Conservation (phyloP, 2,797 vertebrate species). For the Anguilla obscura region DNA sequence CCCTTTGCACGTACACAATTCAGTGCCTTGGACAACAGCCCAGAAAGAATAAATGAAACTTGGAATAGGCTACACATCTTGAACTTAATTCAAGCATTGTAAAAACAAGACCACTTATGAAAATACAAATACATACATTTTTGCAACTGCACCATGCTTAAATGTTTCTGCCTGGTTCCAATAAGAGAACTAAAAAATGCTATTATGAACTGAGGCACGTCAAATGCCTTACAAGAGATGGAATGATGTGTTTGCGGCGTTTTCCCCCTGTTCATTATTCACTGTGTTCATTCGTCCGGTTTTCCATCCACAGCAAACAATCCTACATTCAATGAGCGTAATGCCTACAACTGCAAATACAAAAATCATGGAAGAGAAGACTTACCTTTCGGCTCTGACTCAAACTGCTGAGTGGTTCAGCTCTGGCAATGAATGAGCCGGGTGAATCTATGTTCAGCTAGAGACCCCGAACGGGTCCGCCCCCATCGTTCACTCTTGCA, state of each 20-base stretch:
- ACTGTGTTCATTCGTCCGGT: not conserved
- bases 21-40: not conserved
- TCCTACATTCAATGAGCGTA: not conserved
- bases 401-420: conserved; percentile 27
- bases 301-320: not conserved
- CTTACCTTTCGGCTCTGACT: conserved; percentile 26
- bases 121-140: not conserved
- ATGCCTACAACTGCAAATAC: not conserved
- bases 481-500: conserved; percentile 62
- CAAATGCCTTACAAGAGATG: not conserved
- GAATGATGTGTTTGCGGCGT: not conserved
- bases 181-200: conserved; percentile 1
- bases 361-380: conserved; percentile 12
- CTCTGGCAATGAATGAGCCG: conserved; percentile 65
- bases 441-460: conserved; percentile 59
- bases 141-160: not conserved
- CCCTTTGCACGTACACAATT: not conserved
- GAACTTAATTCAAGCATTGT: not conserved
- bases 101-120: not conserved
- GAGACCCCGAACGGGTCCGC: conserved; percentile 40
- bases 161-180: not conserved
- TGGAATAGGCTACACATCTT: not conserved
- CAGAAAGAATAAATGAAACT: not conserved
- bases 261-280: not conserved
- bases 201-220: not conserved